phyloP scores from a whole-genome alignment of 2,113 vertebrate genomes.

The Heteronetta atricapilla region DNA sequence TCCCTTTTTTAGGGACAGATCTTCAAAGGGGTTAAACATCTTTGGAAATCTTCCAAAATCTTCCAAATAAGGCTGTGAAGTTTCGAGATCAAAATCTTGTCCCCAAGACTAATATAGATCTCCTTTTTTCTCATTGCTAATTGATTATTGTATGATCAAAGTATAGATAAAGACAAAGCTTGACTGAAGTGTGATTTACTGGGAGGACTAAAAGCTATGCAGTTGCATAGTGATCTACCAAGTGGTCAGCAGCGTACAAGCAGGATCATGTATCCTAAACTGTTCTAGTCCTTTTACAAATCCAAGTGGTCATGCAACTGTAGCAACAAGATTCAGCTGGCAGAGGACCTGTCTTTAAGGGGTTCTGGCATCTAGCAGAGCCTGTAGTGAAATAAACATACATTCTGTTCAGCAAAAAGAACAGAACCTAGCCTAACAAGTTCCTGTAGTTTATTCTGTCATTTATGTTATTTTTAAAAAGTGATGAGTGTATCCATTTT shows the following conservation, averaged over 20 bases:
- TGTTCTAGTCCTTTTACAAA: neutral
- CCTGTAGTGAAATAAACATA: neutral
- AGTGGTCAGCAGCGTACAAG: neutral
- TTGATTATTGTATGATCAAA: neutral
- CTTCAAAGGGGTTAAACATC: neutral
- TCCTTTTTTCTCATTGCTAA: neutral
- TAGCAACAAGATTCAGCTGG: accelerated
- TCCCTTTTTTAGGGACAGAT: neutral
- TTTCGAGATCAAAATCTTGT: slow-evolving; percentile 22
- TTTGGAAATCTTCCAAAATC: slow-evolving; percentile 24
- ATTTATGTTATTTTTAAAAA: neutral
- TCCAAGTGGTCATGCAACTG: neutral
- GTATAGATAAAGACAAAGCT: neutral
- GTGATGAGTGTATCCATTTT: neutral
- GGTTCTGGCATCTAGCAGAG: neutral
- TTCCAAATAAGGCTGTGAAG: neutral
- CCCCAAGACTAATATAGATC: neutral
- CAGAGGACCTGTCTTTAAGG: neutral
- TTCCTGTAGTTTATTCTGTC: neutral
- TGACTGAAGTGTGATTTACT: neutral
- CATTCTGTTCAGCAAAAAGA: neutral
- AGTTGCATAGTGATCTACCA: neutral
- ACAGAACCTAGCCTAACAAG: neutral
- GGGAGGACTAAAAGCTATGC: neutral
- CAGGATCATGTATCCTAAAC: neutral